Conservation (phyloP, 2,888 invertebrate species). For the Acrobasis consociella region DNA sequence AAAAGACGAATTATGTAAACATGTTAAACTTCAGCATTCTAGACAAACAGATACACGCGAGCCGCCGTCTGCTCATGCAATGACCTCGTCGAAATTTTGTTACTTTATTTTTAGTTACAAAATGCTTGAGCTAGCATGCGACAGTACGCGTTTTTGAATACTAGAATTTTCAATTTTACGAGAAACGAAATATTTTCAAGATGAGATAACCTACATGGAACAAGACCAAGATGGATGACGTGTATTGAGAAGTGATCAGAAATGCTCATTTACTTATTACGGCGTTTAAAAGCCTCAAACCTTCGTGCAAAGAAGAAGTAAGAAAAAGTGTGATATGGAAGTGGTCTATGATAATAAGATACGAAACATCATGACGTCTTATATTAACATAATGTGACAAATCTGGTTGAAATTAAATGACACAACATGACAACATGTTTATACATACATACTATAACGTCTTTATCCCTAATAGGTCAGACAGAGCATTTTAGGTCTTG, state of each 20-base stretch:
- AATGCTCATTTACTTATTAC: no score
- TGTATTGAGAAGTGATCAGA: not conserved
- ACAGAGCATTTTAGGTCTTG: no score
- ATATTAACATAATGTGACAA: not conserved
- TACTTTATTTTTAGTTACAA: slow-evolving; percentile 49
- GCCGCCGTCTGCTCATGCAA: slow-evolving; percentile 36
- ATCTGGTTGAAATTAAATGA: not conserved
- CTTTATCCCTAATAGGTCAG: no score
- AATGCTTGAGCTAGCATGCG: slow-evolving; percentile 5
- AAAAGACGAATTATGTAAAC: slow-evolving; percentile 37
- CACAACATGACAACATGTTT: no score
- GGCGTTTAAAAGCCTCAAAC: no score
- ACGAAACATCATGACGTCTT: not conserved
- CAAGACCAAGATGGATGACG: not conserved
- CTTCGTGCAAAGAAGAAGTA: no score
- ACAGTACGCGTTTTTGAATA: slow-evolving; percentile 9
- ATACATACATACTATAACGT: no score
- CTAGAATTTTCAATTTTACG: not conserved
- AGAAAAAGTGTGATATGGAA: no score
- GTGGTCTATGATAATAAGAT: no score
- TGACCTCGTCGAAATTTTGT: slow-evolving; percentile 53
- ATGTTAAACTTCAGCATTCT: slow-evolving; percentile 27
- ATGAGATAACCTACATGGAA: not conserved
- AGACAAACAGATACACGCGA: slow-evolving; percentile 37
- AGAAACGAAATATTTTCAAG: not conserved